Conservation (phyloP, 2,888 invertebrate genomes). For the Neoscelio sp. region DNA sequence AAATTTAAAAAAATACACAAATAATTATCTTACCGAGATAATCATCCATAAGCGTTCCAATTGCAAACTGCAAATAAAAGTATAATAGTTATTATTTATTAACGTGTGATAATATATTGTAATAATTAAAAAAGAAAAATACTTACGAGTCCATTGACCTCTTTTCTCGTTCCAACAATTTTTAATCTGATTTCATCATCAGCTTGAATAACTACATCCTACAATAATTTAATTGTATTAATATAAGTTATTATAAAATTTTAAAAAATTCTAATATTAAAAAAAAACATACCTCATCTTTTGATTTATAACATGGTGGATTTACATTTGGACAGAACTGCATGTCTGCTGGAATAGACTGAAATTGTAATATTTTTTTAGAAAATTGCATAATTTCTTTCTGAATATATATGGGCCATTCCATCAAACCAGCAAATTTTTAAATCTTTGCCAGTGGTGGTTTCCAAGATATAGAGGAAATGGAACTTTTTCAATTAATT, state of each 20-base stretch:
- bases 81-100: conserved; percentile 43
- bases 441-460: no score
- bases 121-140: neutral
- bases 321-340: conserved; percentile 99
- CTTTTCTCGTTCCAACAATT: conserved; percentile 99
- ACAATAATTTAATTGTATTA: conserved; percentile 36
- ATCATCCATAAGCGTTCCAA: conserved; percentile 99
- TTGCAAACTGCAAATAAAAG: conserved; percentile 93
- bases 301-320: conserved; percentile 99
- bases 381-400: no score
- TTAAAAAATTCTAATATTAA: conserved; percentile 35
- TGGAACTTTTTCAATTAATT: no score
- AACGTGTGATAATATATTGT: conserved; percentile 13
- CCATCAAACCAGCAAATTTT: no score
- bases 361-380: conserved; percentile 78
- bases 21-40: conserved; percentile 88
- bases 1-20: no score
- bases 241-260: conserved; percentile 5
- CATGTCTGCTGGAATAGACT: conserved; percentile 99
- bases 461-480: no score
- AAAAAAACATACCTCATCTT: conserved; percentile 89
- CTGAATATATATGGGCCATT: no score
- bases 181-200: conserved; percentile 99
- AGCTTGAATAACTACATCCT: conserved; percentile 97
- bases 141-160: conserved; percentile 99